A percentile compares a stretch with the other conserved stretches of the same genome.
These are phyloP conservation scores for Neolamprologus sp. DNA, from an alignment of 2,113 vertebrate species.

Conservation along the genomic window DNA sequence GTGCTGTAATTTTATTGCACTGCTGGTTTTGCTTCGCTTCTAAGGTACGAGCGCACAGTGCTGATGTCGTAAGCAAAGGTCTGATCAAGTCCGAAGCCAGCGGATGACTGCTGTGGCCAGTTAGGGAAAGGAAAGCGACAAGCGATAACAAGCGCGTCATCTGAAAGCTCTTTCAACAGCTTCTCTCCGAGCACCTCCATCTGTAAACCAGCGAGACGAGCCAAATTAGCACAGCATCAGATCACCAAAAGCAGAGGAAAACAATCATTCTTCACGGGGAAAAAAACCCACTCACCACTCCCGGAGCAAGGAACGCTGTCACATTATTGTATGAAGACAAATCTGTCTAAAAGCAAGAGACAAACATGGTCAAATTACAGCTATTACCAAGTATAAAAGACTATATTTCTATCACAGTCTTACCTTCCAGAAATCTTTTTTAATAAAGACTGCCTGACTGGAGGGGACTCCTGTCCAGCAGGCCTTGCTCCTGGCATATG, in stretches of 20 bases:
- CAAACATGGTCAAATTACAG: background rate
- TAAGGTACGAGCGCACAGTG: constrained; percentile 18
- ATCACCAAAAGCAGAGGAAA: background rate
- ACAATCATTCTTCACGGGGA: background rate
- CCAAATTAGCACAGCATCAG: background rate
- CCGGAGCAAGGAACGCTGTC: constrained; percentile 69
- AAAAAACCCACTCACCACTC: constrained; percentile 54
- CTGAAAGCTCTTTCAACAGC: constrained; percentile 61
- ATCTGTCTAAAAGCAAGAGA: constrained; percentile 50
- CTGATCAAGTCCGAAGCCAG: constrained; percentile 59
- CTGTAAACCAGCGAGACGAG: constrained; percentile 29
- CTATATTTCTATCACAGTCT: background rate
- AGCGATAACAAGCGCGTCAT: constrained; percentile 55
- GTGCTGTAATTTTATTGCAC: background rate
- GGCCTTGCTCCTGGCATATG: constrained; percentile 57
- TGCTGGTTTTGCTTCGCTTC: background rate
- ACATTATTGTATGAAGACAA: constrained; percentile 70
- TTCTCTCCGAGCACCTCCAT: constrained; percentile 66
- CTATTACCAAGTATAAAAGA: background rate
- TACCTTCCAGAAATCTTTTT: constrained; percentile 74
- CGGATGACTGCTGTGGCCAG: constrained; percentile 46
- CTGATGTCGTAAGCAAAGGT: constrained; percentile 68
- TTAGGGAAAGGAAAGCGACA: constrained; percentile 65
- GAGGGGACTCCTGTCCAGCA: constrained; percentile 50
- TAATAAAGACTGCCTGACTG: constrained; percentile 58